Conservation (phyloP, 2,888 invertebrate genomes). For the Taphrorychus bicolor region DNA sequence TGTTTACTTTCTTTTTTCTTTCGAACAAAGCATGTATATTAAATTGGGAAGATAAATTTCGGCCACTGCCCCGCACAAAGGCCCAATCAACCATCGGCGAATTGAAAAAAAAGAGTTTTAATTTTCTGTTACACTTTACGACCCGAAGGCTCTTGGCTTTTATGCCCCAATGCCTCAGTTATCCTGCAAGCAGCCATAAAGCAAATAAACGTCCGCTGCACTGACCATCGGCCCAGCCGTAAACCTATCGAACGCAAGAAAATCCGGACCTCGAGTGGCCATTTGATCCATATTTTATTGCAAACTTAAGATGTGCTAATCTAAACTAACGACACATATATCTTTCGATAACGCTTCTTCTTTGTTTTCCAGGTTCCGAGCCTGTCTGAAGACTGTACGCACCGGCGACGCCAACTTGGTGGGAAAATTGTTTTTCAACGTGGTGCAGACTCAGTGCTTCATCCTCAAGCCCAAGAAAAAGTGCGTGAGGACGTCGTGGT, state of each 20-base stretch:
- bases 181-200: not conserved
- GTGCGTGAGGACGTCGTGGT: conserved; percentile 80
- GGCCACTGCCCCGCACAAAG: too few species aligned
- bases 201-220: conserved; percentile 15
- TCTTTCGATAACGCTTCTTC: not conserved
- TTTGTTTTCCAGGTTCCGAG: conserved; percentile 80
- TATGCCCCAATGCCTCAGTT: not conserved
- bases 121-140: not conserved
- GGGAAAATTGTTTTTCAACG: conserved; percentile 93
- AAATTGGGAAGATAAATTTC: conserved; percentile 24
- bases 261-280: conserved; percentile 8
- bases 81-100: too few species aligned
- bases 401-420: conserved; percentile 89
- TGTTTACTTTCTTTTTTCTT: conserved; percentile 4
- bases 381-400: conserved; percentile 87
- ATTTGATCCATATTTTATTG: conserved; percentile 17
- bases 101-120: not conserved
- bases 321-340: not conserved
- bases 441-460: conserved; percentile 95
- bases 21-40: conserved; percentile 19
- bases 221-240: conserved; percentile 8
- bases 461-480: conserved; percentile 78
- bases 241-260: conserved; percentile 8
- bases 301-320: not conserved
- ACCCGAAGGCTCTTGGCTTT: not conserved